Evolutionary conservation across 2,888 invertebrate genomes (phyloP).

Genomic region (Hanleya hanleyi): DNA sequence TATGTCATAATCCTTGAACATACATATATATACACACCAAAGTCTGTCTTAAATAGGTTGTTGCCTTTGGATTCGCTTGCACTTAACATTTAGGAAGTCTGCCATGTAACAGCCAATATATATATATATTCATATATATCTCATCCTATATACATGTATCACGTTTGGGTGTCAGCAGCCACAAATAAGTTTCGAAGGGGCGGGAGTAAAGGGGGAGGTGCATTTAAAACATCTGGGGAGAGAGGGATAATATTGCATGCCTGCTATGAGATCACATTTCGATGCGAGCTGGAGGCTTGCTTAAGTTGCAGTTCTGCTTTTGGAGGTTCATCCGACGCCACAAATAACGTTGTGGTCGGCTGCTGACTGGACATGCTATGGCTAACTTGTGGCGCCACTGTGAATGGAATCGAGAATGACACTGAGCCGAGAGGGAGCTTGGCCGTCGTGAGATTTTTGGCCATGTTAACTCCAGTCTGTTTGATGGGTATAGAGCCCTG

Average conservation of each 20-base stretch:
- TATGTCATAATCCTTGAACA: no score
- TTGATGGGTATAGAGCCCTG: background rate
- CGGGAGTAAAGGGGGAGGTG: no score
- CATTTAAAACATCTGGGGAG: no score
- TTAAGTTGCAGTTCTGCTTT: background rate
- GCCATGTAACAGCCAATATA: background rate
- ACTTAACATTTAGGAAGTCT: no score
- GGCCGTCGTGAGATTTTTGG: background rate
- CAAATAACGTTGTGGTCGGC: slow-evolving; percentile 49
- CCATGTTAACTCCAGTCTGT: background rate
- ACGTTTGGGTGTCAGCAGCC: background rate
- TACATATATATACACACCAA: no score
- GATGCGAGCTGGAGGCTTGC: background rate
- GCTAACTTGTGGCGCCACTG: slow-evolving; percentile 15
- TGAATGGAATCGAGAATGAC: background rate
- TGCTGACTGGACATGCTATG: slow-evolving; percentile 34
- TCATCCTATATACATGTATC: background rate
- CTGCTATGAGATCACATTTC: slow-evolving; percentile 2
- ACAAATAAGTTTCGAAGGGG: no score
- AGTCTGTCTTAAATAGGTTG: no score
- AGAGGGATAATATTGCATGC: no score
- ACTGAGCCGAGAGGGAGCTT: no score
- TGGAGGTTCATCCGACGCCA: slow-evolving; percentile 29
- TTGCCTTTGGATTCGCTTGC: no score
- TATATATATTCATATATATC: background rate